These are phyloP conservation scores for Phymorhynchus buccinoides DNA, from an alignment of 1,140 invertebrate species.

Conservation along the genomic window DNA sequence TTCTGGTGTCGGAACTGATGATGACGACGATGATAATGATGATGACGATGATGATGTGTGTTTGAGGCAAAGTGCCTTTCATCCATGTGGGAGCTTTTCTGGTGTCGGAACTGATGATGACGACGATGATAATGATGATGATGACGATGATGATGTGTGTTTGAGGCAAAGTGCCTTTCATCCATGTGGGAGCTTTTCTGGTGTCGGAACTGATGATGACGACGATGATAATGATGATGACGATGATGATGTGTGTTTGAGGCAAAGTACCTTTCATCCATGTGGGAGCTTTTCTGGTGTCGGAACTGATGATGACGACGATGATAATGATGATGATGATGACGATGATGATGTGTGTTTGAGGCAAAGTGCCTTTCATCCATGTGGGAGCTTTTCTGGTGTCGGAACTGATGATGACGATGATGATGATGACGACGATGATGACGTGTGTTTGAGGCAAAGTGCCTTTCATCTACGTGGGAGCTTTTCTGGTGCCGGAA, in stretches of 20 bases:
- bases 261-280: constrained; percentile 92
- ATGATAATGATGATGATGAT: too few species aligned
- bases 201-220: constrained; percentile 91
- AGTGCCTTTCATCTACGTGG: too few species aligned
- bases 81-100: constrained; percentile 91
- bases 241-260: constrained; percentile 61
- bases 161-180: constrained; percentile 88
- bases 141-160: too few species aligned
- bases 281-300: constrained; percentile 88
- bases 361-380: constrained; percentile 90
- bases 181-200: constrained; percentile 90
- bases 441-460: too few species aligned
- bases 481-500: too few species aligned
- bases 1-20: constrained; percentile 90
- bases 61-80: constrained; percentile 87
- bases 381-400: constrained; percentile 90
- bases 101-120: constrained; percentile 89
- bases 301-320: too few species aligned
- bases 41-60: too few species aligned
- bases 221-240: too few species aligned
- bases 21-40: too few species aligned
- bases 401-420: constrained; percentile 90
- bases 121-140: too few species aligned
- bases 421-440: too few species aligned
- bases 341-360: too few species aligned